Base-by-base conservation (phyloP, 2,888 invertebrate species). In the Cataglyphis rosenhaueri region DNA sequence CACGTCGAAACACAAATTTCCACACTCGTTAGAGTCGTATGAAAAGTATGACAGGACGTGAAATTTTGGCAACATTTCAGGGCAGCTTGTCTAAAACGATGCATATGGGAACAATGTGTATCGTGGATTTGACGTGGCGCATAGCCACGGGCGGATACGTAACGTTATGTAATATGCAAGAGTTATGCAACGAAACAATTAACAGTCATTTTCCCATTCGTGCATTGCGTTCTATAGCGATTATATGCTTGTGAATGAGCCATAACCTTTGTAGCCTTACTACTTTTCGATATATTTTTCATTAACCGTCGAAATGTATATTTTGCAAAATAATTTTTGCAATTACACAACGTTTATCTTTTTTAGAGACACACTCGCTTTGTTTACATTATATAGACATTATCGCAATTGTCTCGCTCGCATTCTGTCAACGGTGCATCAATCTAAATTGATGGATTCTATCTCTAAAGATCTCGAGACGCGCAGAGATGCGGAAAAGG, bases 111-210 rank as follows among this genome's bases (percentile, higher is more conserved):
- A 79, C 78, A 79, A 79, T 79, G 59, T 35, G 44, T 70, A 59
- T 70, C 70, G 78, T 70, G 78, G 68, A 68, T 70, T 78, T 78
- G 78, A 78, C 78, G 59, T 78, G 78, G 70, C 78, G 78, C 35
- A 70, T 59, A 25, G 70, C 78, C 70, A 70, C 70, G 59, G 78
- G 70, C 78, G 44, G 44, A 68, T 78, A 59, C 57, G 66, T 48
- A 48, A 35, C 48, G 68, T 79, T 75, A 55, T 75, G 59, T 21
- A 78, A 82, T 82, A 81, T 79, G 82, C 82, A 86, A 86, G 59
- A 52, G 55, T 87, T 84, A 73, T 74, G 78, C 61, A 87, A 85
- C 76, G 57, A 70, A 68, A 73, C 73, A 76, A 85, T 86, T 73
- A 81, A 66, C 81, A 55, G 57, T 71, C 55, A 73, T 76, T 81